A percentile compares a stretch with the other conserved stretches of the same genome.
These are phyloP conservation scores for Pantherophis guttatus DNA, from an alignment of 2,113 vertebrate genomes.

Conservation along the genomic window DNA sequence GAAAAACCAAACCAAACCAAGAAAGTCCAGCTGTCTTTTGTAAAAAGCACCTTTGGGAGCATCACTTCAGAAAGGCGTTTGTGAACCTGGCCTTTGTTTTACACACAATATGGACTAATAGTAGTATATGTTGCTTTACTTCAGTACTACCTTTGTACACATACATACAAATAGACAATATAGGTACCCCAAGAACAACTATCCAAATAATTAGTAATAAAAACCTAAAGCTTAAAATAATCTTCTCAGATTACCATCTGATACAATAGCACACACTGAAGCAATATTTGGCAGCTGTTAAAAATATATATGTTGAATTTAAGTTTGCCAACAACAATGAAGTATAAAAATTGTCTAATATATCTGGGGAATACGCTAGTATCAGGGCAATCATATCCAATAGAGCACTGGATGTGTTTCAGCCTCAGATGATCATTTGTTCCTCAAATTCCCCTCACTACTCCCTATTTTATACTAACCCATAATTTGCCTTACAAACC, in stretches of 20 bases:
- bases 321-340: neutral
- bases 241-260: neutral
- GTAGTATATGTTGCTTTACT: neutral
- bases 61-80: neutral
- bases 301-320: neutral
- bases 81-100: neutral
- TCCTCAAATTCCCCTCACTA: neutral
- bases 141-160: neutral
- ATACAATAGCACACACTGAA: neutral
- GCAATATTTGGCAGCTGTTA: neutral
- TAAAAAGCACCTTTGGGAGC: neutral
- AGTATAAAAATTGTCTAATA: neutral
- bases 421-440: neutral
- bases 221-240: neutral
- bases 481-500: neutral
- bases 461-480: neutral
- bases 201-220: neutral
- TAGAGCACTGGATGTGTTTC: neutral
- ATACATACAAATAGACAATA: neutral
- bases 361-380: neutral
- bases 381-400: neutral
- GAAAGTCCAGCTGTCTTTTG: neutral
- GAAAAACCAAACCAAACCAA: neutral
- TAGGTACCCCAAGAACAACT: neutral
- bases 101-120: neutral